Percentiles rank a stretch among this genome's conserved stretches.
These are phyloP conservation scores for Diacarnus erythraeanus DNA, from an alignment of 37 sponge, comb jelly and placozoan genomes.

Conservation along the genomic window DNA sequence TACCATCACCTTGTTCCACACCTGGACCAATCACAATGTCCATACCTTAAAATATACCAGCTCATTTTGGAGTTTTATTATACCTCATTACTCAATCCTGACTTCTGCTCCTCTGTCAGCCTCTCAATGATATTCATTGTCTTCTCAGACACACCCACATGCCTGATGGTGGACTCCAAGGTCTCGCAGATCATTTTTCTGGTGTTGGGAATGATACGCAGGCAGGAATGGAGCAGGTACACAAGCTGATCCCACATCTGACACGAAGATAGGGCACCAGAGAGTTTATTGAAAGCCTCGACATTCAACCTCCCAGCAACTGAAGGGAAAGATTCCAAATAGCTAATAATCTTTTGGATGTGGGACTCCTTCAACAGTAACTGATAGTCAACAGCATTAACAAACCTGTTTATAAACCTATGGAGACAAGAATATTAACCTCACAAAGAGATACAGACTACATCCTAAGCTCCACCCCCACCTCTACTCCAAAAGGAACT, in stretches of 20 bases:
- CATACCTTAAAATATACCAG: neutral
- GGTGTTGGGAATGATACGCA: neutral
- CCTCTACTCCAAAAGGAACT: too few relatives aligned
- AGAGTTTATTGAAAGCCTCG: neutral
- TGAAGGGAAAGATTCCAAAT: neutral
- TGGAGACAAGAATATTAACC: neutral
- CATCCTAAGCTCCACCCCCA: too few relatives aligned
- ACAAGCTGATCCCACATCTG: conserved; percentile 8
- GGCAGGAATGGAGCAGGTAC: neutral
- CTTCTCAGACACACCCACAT: conserved; percentile 13
- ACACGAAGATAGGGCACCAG: neutral
- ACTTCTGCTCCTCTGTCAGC: conserved; percentile 21
- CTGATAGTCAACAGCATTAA: conserved; percentile 3
- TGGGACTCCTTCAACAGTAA: neutral
- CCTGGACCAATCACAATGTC: neutral
- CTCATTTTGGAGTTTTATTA: neutral
- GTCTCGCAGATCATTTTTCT: neutral
- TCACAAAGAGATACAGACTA: too few relatives aligned
- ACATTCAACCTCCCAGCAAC: neutral
- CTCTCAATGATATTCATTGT: neutral
- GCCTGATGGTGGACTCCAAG: neutral
- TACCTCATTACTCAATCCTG: conserved; percentile 10
- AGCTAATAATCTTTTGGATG: neutral
- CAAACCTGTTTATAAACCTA: neutral
- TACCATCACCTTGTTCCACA: conserved; percentile 19